Percentiles rank a stretch among this genome's conserved stretches.
Conservation (phyloP, 1,140 invertebrate species). For the Hyposmocoma kahamanoa region DNA sequence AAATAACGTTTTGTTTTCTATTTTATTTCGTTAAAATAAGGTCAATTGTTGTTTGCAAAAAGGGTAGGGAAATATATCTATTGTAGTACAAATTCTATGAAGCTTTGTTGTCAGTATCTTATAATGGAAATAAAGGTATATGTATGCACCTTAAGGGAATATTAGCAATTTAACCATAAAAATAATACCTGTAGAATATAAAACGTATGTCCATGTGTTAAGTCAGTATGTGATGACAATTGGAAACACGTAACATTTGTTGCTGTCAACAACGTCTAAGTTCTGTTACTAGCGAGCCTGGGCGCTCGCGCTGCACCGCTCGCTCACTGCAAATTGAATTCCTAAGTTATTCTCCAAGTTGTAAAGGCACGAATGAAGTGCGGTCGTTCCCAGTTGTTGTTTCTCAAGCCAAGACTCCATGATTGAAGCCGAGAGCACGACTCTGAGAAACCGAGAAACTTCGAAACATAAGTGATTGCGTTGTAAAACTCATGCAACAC, state of each 20-base stretch:
- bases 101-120: too few species aligned
- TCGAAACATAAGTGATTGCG: constrained; percentile 14
- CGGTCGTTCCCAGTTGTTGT: constrained; percentile 39
- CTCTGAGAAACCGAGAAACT: constrained; percentile 6
- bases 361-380: constrained; percentile 43
- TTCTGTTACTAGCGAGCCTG: constrained; percentile 2
- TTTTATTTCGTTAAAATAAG: too few species aligned
- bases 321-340: constrained; percentile 49
- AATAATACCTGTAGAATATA: too few species aligned
- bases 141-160: too few species aligned
- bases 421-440: constrained; percentile 21
- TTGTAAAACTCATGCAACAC: constrained; percentile 18
- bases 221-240: neutral
- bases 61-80: too few species aligned
- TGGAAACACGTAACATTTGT: neutral
- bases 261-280: constrained; percentile 26
- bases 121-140: too few species aligned
- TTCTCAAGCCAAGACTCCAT: constrained; percentile 24
- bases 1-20: too few species aligned
- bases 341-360: constrained; percentile 51
- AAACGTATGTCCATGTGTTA: too few species aligned
- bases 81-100: too few species aligned
- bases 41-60: too few species aligned
- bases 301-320: constrained; percentile 20
- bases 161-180: too few species aligned